Base-by-base conservation (phyloP, 2,113 vertebrate genomes). In the Lampris megalopsis region DNA sequence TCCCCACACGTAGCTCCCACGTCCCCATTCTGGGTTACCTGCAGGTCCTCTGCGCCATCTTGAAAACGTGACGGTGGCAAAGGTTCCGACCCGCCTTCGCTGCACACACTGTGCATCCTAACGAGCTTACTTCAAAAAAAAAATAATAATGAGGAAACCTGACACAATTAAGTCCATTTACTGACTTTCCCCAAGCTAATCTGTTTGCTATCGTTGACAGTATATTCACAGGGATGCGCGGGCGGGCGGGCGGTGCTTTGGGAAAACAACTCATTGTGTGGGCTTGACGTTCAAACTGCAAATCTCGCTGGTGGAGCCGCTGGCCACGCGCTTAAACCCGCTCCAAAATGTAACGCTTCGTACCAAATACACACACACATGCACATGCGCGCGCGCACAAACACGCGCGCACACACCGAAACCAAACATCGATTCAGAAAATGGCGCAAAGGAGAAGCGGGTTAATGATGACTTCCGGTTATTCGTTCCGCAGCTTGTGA, bases 401-500 rank as follows among this genome's bases (percentile, higher is more conserved):
- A 11, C 6, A 60, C 58, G 13, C 58, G 7, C 58, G 36, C 54
- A 35, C 54, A 43, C 9, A 78, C 48, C 50, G 61, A 13, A 24
- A 53, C 67, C 50, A 8, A 49, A 58, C n/a, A n/a, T n/a, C n/a
- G n/a, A 63, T 58, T 77, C 54, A 64, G 50, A 73, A 87, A 82
- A 86, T 73, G 86, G 78, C 84, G 56, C 86, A 91, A 71, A 80
- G 49, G 75, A 74, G 78, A 82, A 64, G 71, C 80, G 73, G 71
- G 58, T 80, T 37, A 50, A 52, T 66, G 66, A 47, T 45, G 64
- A 48, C 10, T 58, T 60, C 48, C 52, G 36, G 58, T 69, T 61
- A 24, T 59, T 78, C 45, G 9, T 5, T 84, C 82, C 56, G 24
- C 59, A 50, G 13, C 2, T 42, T 85, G 87, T 84, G 71, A 82